phyloP scores from a whole-genome alignment of 2,888 invertebrate species.

The Drosophila fulvimacula region DNA sequence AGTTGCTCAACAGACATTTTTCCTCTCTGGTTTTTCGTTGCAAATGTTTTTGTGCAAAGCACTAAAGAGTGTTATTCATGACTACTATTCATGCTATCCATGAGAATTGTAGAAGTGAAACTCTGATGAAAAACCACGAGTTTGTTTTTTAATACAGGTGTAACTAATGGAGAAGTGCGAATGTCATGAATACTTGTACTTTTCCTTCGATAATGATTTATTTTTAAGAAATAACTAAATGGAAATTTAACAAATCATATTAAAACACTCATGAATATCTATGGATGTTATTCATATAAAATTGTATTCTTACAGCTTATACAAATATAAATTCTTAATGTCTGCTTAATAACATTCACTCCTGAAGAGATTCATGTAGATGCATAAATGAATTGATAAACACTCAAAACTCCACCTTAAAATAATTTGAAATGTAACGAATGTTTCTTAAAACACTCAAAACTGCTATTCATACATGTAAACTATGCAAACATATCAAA shows the following conservation, averaged over 20 bases:
- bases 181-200: background rate
- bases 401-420: no score
- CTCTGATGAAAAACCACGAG: background rate
- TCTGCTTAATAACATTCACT: no score
- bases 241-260: no score
- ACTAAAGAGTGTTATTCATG: slow-evolving; percentile 14
- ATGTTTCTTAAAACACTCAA: no score
- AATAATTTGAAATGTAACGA: no score
- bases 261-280: background rate
- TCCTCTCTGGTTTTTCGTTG: background rate
- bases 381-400: no score
- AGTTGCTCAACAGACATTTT: slow-evolving; percentile 10
- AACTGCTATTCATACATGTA: no score
- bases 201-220: background rate
- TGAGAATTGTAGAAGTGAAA: background rate
- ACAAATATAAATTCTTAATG: no score
- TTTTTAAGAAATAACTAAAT: background rate
- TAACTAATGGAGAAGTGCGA: background rate
- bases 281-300: background rate
- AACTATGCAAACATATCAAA: no score
- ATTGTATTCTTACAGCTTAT: background rate
- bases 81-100: slow-evolving; percentile 2
- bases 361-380: no score
- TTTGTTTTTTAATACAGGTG: background rate
- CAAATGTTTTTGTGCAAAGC: slow-evolving; percentile 9